Percentiles rank a stretch among this genome's conserved stretches.
Evolutionary conservation across 2,797 vertebrate genomes (phyloP).

Genomic region (Arctocebus calabarensis): DNA sequence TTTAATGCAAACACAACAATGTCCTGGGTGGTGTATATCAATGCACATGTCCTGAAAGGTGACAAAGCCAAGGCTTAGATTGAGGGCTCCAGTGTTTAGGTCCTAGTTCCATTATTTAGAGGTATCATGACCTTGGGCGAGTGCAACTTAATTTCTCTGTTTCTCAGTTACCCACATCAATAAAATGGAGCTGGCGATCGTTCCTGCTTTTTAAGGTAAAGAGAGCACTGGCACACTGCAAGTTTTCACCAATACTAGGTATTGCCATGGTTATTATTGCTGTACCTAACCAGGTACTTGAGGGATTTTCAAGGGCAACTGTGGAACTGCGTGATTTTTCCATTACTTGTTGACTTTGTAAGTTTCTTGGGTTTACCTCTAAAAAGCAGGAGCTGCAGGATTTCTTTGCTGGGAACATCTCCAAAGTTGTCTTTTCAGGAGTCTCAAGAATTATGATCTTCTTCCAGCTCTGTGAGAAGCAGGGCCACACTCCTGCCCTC

Average conservation of each 20-base stretch:
- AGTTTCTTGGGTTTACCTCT: not conserved
- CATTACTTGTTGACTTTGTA: conserved; percentile 18
- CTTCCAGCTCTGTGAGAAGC: not conserved
- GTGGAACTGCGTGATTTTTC: not conserved
- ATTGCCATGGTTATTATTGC: not conserved
- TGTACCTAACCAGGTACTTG: not conserved
- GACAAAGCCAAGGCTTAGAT: not conserved
- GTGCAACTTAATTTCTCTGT: not conserved
- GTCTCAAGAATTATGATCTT: not conserved
- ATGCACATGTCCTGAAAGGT: not conserved
- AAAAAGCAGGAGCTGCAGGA: not conserved
- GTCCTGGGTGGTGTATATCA: not conserved
- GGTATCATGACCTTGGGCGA: not conserved
- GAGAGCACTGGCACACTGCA: no score
- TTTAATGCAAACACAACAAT: not conserved
- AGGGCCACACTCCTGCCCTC: not conserved
- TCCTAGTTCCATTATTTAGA: not conserved
- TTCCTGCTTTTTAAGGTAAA: not conserved
- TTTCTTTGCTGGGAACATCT: not conserved
- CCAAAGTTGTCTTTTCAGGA: not conserved
- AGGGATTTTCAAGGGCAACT: conserved; percentile 26
- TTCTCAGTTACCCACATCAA: not conserved
- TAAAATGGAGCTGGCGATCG: not conserved
- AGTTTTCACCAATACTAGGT: not conserved
- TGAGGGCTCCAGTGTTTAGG: not conserved